phyloP scores from a whole-genome alignment of 2,888 invertebrate genomes.

The Trisateles emortualis region DNA sequence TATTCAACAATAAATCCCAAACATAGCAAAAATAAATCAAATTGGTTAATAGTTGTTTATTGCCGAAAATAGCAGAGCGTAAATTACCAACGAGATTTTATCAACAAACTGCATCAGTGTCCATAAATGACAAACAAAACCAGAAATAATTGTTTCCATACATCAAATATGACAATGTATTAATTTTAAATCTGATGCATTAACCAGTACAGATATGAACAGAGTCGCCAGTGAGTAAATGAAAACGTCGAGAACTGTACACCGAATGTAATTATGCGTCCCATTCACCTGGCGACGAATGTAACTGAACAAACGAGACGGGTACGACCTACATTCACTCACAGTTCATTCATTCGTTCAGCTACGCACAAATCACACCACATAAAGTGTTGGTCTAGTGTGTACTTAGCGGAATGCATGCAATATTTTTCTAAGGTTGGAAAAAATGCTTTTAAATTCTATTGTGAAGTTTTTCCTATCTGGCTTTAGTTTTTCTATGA shows the following conservation, averaged over 20 bases:
- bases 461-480: neutral
- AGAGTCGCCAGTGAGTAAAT: constrained; percentile 54
- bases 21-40: too few species aligned
- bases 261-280: constrained; percentile 69
- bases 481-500: neutral
- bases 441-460: constrained; percentile 9
- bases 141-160: constrained; percentile 28
- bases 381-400: constrained; percentile 24
- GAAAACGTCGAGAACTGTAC: constrained; percentile 53
- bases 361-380: constrained; percentile 41
- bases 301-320: constrained; percentile 39
- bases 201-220: constrained; percentile 33
- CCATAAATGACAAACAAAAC: constrained; percentile 39
- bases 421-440: constrained; percentile 26
- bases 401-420: constrained; percentile 38
- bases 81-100: constrained; percentile 17
- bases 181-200: constrained; percentile 33
- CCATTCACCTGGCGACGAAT: constrained; percentile 60
- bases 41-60: too few species aligned
- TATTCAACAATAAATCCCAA: too few species aligned
- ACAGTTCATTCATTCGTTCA: constrained; percentile 46
- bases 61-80: neutral
- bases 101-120: constrained; percentile 26
- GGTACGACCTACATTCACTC: constrained; percentile 45
- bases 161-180: constrained; percentile 29